A percentile compares a stretch with the other conserved stretches of the same genome.
Conservation (phyloP, 2,797 vertebrate genomes). For the Xiphophorus birchmanni region DNA sequence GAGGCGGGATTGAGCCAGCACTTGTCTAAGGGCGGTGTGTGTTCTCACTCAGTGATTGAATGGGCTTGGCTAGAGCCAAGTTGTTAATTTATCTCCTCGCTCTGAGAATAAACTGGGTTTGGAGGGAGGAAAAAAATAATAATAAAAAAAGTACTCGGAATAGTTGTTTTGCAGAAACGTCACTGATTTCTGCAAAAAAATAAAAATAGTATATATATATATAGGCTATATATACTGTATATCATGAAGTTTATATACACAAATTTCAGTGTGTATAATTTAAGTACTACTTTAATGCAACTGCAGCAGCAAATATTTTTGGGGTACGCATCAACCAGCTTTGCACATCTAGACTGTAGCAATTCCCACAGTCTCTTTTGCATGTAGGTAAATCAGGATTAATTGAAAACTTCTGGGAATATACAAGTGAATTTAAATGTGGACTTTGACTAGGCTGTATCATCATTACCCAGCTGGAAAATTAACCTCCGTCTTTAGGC, state of each 20-base stretch:
- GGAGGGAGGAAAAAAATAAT: neutral
- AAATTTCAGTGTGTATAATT: neutral
- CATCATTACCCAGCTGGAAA: neutral
- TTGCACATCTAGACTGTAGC: neutral
- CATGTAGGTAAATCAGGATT: neutral
- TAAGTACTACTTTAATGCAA: neutral
- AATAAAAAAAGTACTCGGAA: neutral
- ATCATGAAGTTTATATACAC: neutral
- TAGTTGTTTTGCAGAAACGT: neutral
- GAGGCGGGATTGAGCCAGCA: constrained; percentile 28
- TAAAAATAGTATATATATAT: no score
- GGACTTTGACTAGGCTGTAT: neutral
- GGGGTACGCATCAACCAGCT: neutral
- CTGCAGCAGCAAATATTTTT: neutral
- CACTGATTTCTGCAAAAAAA: neutral
- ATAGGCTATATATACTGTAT: no score
- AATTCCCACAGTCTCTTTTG: neutral
- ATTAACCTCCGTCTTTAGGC: neutral
- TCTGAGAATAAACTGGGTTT: constrained; percentile 14
- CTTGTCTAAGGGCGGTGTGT: constrained; percentile 23
- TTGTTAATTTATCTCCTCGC: constrained; percentile 33
- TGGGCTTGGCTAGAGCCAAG: constrained; percentile 27
- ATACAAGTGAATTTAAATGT: neutral
- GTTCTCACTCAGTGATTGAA: constrained; percentile 34
- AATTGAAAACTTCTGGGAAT: neutral